A percentile compares a stretch with the other conserved stretches of the same genome.
Evolutionary conservation across 2,113 vertebrate species (phyloP).

Genomic region (Mirza zaza): DNA sequence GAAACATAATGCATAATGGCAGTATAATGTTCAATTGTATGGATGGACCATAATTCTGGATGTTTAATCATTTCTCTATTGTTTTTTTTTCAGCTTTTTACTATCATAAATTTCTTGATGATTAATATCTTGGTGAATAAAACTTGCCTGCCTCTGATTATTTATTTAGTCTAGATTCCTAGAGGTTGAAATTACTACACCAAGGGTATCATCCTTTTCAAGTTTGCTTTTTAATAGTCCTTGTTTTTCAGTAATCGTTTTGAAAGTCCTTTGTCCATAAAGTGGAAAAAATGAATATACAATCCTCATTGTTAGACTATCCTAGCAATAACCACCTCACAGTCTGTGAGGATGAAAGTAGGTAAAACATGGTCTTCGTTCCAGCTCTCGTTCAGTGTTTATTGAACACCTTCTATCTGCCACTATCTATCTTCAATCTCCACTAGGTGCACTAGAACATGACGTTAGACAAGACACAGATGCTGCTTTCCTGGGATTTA

Average conservation of each 20-base stretch:
- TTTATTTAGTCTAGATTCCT: neutral
- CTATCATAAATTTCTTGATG: neutral
- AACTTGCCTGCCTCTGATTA: neutral
- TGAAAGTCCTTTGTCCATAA: constrained; percentile 9
- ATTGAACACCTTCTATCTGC: neutral
- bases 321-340: neutral
- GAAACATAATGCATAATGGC: neutral
- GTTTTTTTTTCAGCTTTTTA: neutral
- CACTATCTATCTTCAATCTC: no score
- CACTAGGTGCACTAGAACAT: neutral
- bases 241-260: neutral
- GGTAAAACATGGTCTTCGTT: neutral
- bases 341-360: neutral
- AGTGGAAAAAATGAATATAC: neutral
- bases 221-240: neutral
- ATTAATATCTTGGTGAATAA: constrained; percentile 14
- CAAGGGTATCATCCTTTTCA: neutral
- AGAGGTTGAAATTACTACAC: neutral
- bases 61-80: constrained; percentile 10
- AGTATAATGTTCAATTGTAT: neutral
- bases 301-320: neutral
- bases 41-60: neutral
- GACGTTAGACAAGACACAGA: neutral
- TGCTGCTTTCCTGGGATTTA: neutral
- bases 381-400: neutral